These are phyloP conservation scores for Ceratotherium simum DNA, from an alignment of 2,113 vertebrate genomes.

Conservation along the genomic window DNA sequence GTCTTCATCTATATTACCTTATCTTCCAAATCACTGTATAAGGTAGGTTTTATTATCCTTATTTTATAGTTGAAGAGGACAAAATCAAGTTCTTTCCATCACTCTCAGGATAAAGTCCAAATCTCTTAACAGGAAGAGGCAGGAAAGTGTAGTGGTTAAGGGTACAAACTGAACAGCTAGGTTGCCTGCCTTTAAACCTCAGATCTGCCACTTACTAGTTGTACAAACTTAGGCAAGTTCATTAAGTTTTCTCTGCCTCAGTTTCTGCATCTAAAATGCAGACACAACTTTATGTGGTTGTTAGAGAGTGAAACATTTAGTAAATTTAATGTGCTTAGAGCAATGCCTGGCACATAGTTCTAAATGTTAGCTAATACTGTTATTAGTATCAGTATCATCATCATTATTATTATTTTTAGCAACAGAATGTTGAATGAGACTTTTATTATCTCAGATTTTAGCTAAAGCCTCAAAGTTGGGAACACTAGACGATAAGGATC, in stretches of 20 bases:
- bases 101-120: neutral
- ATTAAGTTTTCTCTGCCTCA: neutral
- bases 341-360: neutral
- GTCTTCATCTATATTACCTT: neutral
- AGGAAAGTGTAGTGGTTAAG: neutral
- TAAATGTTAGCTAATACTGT: neutral
- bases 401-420: neutral
- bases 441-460: neutral
- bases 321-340: neutral
- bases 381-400: neutral
- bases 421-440: neutral
- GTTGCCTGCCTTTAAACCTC: neutral
- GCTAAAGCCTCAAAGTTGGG: neutral
- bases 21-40: neutral
- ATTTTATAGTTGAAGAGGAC: neutral
- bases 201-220: neutral
- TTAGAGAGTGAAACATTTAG: neutral
- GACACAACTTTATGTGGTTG: neutral
- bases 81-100: neutral
- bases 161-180: too few relatives aligned
- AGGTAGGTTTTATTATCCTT: neutral
- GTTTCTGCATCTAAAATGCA: neutral
- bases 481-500: neutral
- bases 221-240: neutral
- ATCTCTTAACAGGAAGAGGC: neutral